Evolutionary conservation across 2,888 invertebrate species (phyloP).

Genomic region (Acrobasis repandana): DNA sequence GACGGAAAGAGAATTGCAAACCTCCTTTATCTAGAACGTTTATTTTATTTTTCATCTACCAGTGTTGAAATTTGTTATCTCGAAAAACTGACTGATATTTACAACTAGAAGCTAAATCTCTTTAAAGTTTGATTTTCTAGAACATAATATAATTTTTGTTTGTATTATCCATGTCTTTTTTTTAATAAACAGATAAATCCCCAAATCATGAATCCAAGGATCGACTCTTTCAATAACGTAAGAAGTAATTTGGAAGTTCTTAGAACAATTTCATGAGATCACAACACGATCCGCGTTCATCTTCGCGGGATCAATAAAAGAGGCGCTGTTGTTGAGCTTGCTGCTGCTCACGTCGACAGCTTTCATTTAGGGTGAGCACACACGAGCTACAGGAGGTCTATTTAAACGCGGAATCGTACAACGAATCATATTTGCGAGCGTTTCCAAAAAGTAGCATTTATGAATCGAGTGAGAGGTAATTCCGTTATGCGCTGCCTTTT

Average conservation of each 20-base stretch:
- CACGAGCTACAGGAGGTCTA: background rate
- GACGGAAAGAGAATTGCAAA: too few relatives aligned
- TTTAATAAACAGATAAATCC: background rate
- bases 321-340: slow-evolving; percentile 42
- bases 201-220: slow-evolving; percentile 24
- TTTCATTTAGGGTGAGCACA: slow-evolving; percentile 48
- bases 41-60: too few relatives aligned
- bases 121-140: too few relatives aligned
- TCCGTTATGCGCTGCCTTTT: too few relatives aligned
- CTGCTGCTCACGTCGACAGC: slow-evolving; percentile 58
- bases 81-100: too few relatives aligned
- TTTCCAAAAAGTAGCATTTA: too few relatives aligned
- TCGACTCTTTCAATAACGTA: slow-evolving; percentile 28
- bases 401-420: too few relatives aligned
- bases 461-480: too few relatives aligned
- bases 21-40: too few relatives aligned
- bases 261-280: slow-evolving; percentile 60
- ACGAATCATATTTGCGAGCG: too few relatives aligned
- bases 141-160: background rate
- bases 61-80: too few relatives aligned
- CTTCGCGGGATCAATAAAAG: slow-evolving; percentile 53
- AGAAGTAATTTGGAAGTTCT: slow-evolving; percentile 58
- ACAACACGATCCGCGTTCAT: slow-evolving; percentile 45
- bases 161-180: background rate
- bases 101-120: too few relatives aligned